Conservation (phyloP, 1,140 invertebrate species). For the Campoletis sonorensis region DNA sequence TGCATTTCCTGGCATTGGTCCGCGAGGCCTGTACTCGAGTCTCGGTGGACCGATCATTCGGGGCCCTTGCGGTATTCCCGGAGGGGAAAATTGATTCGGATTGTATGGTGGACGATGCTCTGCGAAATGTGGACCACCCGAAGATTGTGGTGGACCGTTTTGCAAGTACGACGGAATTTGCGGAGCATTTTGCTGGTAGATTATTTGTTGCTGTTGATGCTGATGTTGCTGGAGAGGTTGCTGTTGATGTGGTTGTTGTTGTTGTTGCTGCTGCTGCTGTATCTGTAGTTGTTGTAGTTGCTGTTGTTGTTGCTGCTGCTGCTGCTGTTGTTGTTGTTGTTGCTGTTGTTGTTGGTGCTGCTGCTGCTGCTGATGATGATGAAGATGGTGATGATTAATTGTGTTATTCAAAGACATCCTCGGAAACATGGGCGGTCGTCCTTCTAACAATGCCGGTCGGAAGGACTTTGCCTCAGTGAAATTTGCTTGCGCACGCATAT, state of each 20-base stretch:
- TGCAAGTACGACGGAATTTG: slow-evolving; percentile 53
- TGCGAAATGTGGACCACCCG: slow-evolving; percentile 43
- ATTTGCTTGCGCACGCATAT: slow-evolving; percentile 31
- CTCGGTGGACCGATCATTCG: slow-evolving; percentile 44
- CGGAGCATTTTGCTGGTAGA: slow-evolving; percentile 57
- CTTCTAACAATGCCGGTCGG: slow-evolving; percentile 66
- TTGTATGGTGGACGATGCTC: slow-evolving; percentile 47
- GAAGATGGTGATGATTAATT: slow-evolving; percentile 42
- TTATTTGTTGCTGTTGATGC: slow-evolving; percentile 59
- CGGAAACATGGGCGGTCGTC: slow-evolving; percentile 61
- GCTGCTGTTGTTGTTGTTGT: slow-evolving; percentile 45
- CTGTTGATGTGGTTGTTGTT: slow-evolving; percentile 54
- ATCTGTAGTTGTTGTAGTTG: slow-evolving; percentile 53
- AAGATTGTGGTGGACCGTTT: slow-evolving; percentile 50
- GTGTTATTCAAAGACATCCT: slow-evolving; percentile 59
- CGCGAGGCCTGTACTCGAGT: slow-evolving; percentile 49
- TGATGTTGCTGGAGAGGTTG: slow-evolving; percentile 21
- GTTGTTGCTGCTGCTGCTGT: slow-evolving; percentile 51
- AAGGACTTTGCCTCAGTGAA: slow-evolving; percentile 62
- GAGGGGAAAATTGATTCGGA: slow-evolving; percentile 52
- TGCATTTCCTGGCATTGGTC: slow-evolving; percentile 41
- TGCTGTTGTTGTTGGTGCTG: slow-evolving; percentile 38
- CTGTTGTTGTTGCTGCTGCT: slow-evolving; percentile 27
- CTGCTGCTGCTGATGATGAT: slow-evolving; percentile 17
- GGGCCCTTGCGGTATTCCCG: slow-evolving; percentile 44